Conservation (phyloP, 2,113 vertebrate species). For the Lepus timidus region DNA sequence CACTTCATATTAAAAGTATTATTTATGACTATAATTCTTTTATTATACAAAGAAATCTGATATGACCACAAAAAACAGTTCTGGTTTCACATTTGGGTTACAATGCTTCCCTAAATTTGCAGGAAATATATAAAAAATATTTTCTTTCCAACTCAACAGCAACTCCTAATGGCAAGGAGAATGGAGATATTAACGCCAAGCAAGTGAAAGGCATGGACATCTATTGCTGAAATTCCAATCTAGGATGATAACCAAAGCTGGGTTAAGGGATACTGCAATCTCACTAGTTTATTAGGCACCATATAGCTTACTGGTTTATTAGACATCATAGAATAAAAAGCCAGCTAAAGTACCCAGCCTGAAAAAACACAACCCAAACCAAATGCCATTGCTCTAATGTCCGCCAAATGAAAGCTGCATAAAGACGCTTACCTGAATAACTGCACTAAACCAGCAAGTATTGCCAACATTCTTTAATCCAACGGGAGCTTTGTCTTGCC, state of each 20-base stretch:
- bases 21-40: not conserved
- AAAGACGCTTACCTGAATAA: constrained; percentile 94
- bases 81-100: constrained; percentile 16
- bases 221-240: not conserved
- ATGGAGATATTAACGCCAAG: not conserved
- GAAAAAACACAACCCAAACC: not conserved
- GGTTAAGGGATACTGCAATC: not conserved
- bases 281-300: no score
- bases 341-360: not conserved
- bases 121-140: constrained; percentile 13
- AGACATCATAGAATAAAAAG: not conserved
- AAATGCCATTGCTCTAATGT: not conserved
- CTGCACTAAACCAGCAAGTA: constrained; percentile 99
- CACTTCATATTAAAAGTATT: constrained; percentile 2
- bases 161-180: not conserved
- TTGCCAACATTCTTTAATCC: constrained; percentile 99
- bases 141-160: not conserved
- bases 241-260: not conserved
- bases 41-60: constrained; percentile 34
- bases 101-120: constrained; percentile 1
- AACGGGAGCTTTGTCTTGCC: constrained; percentile 95
- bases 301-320: not conserved
- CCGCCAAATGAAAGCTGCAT: not conserved
- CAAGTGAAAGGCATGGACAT: not conserved
- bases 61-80: not conserved